Evolutionary conservation across 2,888 invertebrate genomes (phyloP), one percentile per base, ranked within the genome.

Genomic region (Sturmia bella): DNA sequence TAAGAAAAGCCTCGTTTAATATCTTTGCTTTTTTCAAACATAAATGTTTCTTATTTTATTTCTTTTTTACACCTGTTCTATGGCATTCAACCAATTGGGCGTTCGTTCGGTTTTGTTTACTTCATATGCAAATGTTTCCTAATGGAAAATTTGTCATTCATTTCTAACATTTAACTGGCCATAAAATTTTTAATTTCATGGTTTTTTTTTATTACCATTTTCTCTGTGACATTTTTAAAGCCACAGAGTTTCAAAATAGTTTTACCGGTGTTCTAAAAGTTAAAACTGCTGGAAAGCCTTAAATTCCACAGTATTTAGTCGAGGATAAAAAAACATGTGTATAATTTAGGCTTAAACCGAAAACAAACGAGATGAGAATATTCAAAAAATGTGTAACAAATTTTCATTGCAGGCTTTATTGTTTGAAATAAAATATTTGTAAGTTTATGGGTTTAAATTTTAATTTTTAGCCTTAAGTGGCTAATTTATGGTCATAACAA

Each of bases 181-280:
- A 82, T 78, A 75, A 78, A 70, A 78, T 61, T 61, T 82, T 32
- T 56, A 82, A 82, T 82, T 82, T 82, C 78, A 82, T 82, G 82
- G 74, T 17, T 75, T 78, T 82, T 56, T 69, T 19, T 57, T 17
- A 37, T 6, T 12, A 50, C n/a, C 15, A 17, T 41, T 54, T 72
- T 66, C 68, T 19, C 5, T 17, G 15, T 39, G 15, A 19, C 13
- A n/a, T 45, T 39, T 64, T 13, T 17, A 73, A 54, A 11, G 39
- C 54, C 43, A 24, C 48, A 66, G 15, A 39, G 32, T n/a, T 13
- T 27, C 41, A 43, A 21, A 32, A 63, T 54, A 43, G 52, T 15
- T 15, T 3, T n/a, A 12, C 5, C 11, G 6, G 54, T 21, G 17
- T 54, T 54, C 54, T 54, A 63, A 43, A 12, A 52, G 43, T 50